Evolutionary conservation across 2,888 invertebrate genomes (phyloP).

Genomic region (Seira ritae): DNA sequence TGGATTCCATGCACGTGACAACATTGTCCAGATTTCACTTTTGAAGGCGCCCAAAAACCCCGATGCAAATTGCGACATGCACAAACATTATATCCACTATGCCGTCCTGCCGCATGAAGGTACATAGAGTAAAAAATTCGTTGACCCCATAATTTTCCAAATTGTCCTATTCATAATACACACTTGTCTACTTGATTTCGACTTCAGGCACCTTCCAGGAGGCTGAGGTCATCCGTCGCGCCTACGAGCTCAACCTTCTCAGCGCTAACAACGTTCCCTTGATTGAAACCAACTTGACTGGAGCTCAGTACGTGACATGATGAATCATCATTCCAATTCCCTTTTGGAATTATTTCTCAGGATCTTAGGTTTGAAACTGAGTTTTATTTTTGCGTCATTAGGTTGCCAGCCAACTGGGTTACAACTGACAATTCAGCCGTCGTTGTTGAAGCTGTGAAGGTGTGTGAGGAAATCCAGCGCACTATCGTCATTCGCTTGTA

Average conservation of each 20-base stretch:
- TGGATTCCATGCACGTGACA: constrained; percentile 76
- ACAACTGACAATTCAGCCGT: constrained; percentile 50
- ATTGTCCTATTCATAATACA: not conserved
- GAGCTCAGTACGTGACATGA: constrained; percentile 41
- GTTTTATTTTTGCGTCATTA: constrained; percentile 4
- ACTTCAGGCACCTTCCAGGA: constrained; percentile 74
- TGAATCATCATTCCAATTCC: not conserved
- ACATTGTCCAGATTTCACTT: constrained; percentile 76
- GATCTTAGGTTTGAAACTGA: not conserved
- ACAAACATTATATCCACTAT: constrained; percentile 77
- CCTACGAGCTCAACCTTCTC: constrained; percentile 76
- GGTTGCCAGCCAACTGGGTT: constrained; percentile 63
- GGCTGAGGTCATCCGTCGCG: constrained; percentile 76
- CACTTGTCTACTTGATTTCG: not conserved
- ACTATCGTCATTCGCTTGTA: constrained; percentile 66
- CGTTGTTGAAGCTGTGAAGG: constrained; percentile 69
- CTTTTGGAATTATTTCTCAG: not conserved
- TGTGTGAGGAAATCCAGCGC: constrained; percentile 26
- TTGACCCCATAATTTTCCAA: too few species aligned
- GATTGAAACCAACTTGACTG: constrained; percentile 44
- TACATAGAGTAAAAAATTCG: too few species aligned
- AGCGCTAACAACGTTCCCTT: constrained; percentile 69
- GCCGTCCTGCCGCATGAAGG: constrained; percentile 77
- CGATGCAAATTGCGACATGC: constrained; percentile 77
- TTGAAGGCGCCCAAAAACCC: constrained; percentile 77